Evolutionary conservation across 2,888 invertebrate genomes (phyloP), one percentile per base, ranked within the genome.

Genomic region (Aethes cnicana): DNA sequence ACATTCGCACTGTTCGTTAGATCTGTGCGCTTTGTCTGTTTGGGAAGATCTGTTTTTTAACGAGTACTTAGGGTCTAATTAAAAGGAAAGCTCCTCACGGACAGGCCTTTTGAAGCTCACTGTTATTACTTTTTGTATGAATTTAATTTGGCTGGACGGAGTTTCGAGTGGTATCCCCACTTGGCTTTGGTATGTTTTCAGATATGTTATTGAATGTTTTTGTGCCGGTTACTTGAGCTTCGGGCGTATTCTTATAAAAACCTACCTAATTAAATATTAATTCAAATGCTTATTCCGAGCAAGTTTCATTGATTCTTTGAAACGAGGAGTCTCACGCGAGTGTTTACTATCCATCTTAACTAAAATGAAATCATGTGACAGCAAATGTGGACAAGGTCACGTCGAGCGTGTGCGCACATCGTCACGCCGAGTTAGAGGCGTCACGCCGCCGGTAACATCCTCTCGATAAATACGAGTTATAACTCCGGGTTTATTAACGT

Each of bases 61-160:
- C 87, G 81, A 87, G 88, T 88, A 84, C 88, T 89, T 89, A 85
- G 84, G 74, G 82, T 80, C 86, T 88, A 89, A 88, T 89, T 88
- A 89, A 88, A 88, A 86, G 88, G 88, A 89, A 89, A 83, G 81
- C 85, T 70, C 76, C 71, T 77, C 69, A 74, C 83, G 83, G 84
- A 85, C 87, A 83, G 84, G 81, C 83, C 85, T 88, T 88, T 89
- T 88, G 87, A 88, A 81, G 86, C 85, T 75, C 74, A 71, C 81
- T 80, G 85, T 84, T 87, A 87, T 85, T 81, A 86, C 84, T 77
- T 84, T 84, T 73, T 79, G 81, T 87, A 85, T 84, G 81, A 84
- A 85, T 88, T 86, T 83, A 84, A 87, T 88, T 87, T 79, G 81
- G 64, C 68, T 76, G 83, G 81, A 82, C 85, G 85, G 80, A 79